Evolutionary conservation across 2,888 invertebrate genomes (phyloP).

Genomic region (Troides oblongomaculatus): DNA sequence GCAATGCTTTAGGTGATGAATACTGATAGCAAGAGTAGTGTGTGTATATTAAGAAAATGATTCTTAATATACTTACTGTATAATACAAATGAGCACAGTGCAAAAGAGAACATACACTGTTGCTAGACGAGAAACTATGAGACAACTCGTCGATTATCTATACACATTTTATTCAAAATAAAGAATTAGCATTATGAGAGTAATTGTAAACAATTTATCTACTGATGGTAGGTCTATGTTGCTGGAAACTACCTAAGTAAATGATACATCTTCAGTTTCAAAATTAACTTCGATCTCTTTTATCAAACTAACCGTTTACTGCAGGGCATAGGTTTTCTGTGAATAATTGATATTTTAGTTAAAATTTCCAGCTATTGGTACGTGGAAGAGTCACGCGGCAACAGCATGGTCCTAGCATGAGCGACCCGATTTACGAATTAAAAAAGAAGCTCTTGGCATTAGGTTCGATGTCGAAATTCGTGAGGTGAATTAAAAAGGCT

Average conservation of each 20-base stretch:
- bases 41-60: neutral
- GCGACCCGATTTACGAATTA: neutral
- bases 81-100: neutral
- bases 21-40: slow-evolving; percentile 15
- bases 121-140: neutral
- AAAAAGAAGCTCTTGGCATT: slow-evolving; percentile 1
- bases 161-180: neutral
- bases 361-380: neutral
- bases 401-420: neutral
- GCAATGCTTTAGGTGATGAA: slow-evolving; percentile 22
- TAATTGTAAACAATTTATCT: neutral
- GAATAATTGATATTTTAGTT: too few relatives aligned
- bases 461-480: slow-evolving; percentile 1
- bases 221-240: neutral
- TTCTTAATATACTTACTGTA: neutral
- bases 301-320: too few relatives aligned
- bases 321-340: too few relatives aligned
- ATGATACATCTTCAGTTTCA: too few relatives aligned
- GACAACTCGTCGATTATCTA: neutral
- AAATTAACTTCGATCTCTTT: too few relatives aligned
- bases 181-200: neutral
- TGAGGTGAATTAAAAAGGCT: neutral
- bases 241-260: too few relatives aligned
- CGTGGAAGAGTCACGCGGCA: slow-evolving; percentile 1
- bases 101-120: neutral